Evolutionary conservation across 2,888 invertebrate species (phyloP).

Genomic region (Hydrotaea diabolus): DNA sequence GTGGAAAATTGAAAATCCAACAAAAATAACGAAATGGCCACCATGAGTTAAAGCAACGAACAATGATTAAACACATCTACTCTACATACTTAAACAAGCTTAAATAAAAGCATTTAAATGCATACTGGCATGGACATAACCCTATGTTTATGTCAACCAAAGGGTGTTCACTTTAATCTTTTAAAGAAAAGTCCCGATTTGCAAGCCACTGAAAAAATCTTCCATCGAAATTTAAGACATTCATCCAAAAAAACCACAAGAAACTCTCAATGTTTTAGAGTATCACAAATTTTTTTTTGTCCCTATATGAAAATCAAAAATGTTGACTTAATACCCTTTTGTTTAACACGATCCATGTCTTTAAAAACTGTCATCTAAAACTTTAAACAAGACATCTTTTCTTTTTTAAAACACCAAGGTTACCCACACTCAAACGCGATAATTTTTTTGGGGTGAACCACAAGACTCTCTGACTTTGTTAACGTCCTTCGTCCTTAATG

Average conservation of each 20-base stretch:
- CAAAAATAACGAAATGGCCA: conserved; percentile 52
- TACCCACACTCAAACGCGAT: not conserved
- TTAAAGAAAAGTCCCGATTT: no score
- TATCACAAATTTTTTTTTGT: no score
- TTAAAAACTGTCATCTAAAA: conserved; percentile 19
- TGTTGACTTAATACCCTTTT: no score
- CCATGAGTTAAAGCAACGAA: conserved; percentile 46
- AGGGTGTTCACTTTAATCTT: no score
- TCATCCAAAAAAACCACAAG: no score
- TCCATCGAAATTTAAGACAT: no score
- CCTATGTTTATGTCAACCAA: no score
- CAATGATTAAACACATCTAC: not conserved
- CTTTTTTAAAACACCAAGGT: conserved; percentile 29
- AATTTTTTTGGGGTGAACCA: conserved; percentile 53
- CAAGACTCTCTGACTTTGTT: conserved; percentile 41
- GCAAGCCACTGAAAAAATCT: no score
- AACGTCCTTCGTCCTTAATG: not conserved
- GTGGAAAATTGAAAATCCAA: conserved; percentile 24
- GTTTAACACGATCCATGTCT: not conserved
- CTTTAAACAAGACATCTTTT: conserved; percentile 6
- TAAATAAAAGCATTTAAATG: no score
- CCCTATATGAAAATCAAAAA: not conserved
- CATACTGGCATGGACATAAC: no score
- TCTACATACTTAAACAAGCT: not conserved
- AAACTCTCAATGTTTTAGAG: no score